Evolutionary conservation across 2,113 vertebrate genomes (phyloP), one percentile per base, ranked within the genome.

Genomic region (Oryzias curvinotus): DNA sequence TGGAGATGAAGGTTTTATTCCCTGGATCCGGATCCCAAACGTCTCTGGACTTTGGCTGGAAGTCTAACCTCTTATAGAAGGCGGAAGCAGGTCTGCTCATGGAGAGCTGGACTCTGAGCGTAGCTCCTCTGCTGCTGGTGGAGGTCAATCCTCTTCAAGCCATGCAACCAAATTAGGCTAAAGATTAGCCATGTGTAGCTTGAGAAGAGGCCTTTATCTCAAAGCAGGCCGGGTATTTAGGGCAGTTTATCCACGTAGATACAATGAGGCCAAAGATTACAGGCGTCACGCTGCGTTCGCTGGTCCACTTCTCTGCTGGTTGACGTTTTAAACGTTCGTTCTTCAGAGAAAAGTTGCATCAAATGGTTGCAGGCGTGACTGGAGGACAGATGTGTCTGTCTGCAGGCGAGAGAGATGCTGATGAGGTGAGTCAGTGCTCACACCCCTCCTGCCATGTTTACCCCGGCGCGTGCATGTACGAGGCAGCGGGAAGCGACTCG

Each of bases 311-410:
- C 36, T 36, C 10, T 36, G 36, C 36, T 12, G 36, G 36, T 12
- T 3, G 36, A 36, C 10, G 7, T 36, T 36, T 36, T 0, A 36
- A 36, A 36, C 36, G 2, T 36, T 36, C 4, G 5, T 28, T 28
- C 26, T 28, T 28, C 72, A 17, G 41, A 41, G 19, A 49, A 48
- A 61, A 15, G 58, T 68, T 42, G 72, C 63, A 17, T 49, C 60
- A 52, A 75, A 65, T 82, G 70, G 80, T 81, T 81, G 71, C 71
- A 55, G 64, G 70, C 74, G 75, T 61, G 60, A 49, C 18, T 65
- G 58, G 44, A 50, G 77, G 84, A 77, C 90, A 91, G 90, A 92
- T 92, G 88, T 75, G 86, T 88, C 87, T 92, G 88, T 83, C 82
- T 83, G 54, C 73, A 76, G 64, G 77, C 88, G 84, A 86, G 82